These are phyloP conservation scores for Esox lucius DNA, from an alignment of 2,797 vertebrate species.

Conservation along the genomic window DNA sequence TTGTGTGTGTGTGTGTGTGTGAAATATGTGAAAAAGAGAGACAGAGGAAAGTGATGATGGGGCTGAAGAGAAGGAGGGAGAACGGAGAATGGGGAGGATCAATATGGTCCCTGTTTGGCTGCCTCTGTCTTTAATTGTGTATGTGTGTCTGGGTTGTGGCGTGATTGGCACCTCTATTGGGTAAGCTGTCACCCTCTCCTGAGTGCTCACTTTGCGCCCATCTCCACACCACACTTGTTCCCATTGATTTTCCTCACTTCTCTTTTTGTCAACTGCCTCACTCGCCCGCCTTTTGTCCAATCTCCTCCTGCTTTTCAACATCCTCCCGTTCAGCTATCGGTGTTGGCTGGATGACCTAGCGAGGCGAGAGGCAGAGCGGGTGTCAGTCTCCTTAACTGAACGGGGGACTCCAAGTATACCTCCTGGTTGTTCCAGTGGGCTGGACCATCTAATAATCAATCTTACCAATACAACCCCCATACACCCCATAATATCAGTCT, in stretches of 20 bases:
- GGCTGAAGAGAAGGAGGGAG: not conserved
- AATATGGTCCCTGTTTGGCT: conserved; percentile 56
- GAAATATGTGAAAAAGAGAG: conserved; percentile 14
- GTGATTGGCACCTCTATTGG: conserved; percentile 71
- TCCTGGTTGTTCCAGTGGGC: too few relatives aligned
- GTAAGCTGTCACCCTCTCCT: conserved; percentile 69
- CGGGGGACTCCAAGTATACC: not conserved
- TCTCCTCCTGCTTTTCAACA: conserved; percentile 22
- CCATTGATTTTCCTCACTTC: conserved; percentile 57
- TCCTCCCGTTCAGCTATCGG: conserved; percentile 31
- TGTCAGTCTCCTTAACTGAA: not conserved
- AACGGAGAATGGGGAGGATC: conserved; percentile 50
- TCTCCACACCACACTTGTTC: conserved; percentile 64
- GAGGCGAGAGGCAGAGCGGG: not conserved
- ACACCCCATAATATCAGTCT: too few relatives aligned
- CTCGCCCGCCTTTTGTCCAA: conserved; percentile 5
- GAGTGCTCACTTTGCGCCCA: conserved; percentile 63
- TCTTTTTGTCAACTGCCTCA: conserved; percentile 22
- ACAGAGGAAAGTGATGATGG: not conserved
- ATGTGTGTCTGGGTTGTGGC: conserved; percentile 16
- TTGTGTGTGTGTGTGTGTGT: conserved; percentile 8
- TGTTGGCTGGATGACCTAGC: not conserved
- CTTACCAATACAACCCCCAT: too few relatives aligned
- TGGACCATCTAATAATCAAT: too few relatives aligned
- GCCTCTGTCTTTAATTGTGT: conserved; percentile 54